A percentile compares a stretch with the other conserved stretches of the same genome.
Evolutionary conservation across 2,888 invertebrate species (phyloP).

Genomic region (Lissocephala sabroskyi): DNA sequence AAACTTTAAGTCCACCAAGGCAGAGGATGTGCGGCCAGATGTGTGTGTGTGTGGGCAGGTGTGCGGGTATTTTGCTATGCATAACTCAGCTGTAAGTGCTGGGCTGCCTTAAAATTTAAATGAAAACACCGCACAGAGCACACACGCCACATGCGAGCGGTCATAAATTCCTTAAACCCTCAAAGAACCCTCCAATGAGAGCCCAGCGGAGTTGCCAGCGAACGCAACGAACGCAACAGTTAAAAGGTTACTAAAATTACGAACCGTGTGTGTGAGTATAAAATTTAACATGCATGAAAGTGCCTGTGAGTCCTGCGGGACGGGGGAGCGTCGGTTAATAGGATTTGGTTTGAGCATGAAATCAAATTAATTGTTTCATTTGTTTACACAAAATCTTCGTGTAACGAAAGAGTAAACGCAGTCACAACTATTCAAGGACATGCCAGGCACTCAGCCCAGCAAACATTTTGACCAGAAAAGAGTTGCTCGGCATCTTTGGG

Average conservation of each 20-base stretch:
- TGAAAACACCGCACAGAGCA: slow-evolving; percentile 36
- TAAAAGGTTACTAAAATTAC: slow-evolving; percentile 5
- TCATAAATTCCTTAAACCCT: slow-evolving; percentile 27
- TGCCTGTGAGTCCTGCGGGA: slow-evolving; percentile 10
- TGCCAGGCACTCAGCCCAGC: too few relatives aligned
- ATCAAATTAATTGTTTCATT: slow-evolving; percentile 62
- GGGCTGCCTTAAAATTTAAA: slow-evolving; percentile 50
- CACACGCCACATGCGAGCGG: slow-evolving; percentile 12
- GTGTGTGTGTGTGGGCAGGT: slow-evolving; percentile 8
- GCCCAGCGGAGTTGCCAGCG: too few relatives aligned
- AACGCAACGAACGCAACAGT: slow-evolving; percentile 51
- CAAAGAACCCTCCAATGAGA: too few relatives aligned
- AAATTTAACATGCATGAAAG: slow-evolving; percentile 45
- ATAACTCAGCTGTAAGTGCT: slow-evolving; percentile 41
- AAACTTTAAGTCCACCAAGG: slow-evolving; percentile 28
- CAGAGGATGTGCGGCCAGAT: too few relatives aligned
- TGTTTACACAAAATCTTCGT: slow-evolving; percentile 38
- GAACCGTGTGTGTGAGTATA: not conserved
- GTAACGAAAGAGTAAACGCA: too few relatives aligned
- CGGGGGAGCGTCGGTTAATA: slow-evolving; percentile 35
- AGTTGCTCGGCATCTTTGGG: too few relatives aligned
- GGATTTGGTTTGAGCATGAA: slow-evolving; percentile 45
- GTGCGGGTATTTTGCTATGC: slow-evolving; percentile 34
- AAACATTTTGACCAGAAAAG: too few relatives aligned
- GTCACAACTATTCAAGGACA: too few relatives aligned